Evolutionary conservation across 2,113 vertebrate species (phyloP), one percentile per base, ranked within the genome.

Genomic region (Xyrauchen texanus): DNA sequence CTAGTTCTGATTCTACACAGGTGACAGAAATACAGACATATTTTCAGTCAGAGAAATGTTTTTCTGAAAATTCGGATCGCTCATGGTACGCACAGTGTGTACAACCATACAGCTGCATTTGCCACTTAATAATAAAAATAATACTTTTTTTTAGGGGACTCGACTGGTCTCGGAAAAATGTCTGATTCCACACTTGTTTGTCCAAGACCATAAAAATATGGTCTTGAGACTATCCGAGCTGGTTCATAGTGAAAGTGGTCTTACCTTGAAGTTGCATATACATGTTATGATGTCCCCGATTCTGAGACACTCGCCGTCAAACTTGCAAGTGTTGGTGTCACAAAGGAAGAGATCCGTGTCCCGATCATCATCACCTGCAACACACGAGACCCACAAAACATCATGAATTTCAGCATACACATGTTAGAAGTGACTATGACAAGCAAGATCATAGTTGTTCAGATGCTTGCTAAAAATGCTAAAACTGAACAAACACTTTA

Each of bases 201-300:
- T 1, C 21, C 21, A 34, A 34, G 21, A 34, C 3, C 21, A 34
- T 34, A 34, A 34, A 34, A 34, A 34, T 3, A 34, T 34, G 21
- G 21, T 34, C 21, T 34, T 8, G 0, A 4, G 10, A 10, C 34
- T 7, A 0, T 16, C 6, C 61, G 55, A 49, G 12, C 49, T 60
- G 58, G 60, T 15, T 57, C 5, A 11, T 8, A 70, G 34, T 1
- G 21, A 34, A 34, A 12, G 11, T 42, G 16, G 10, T 2, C 81
- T 96, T 95, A 99, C 98, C 98, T 99, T 99, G 89, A 99, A 98
- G 91, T 99, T 96, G 87, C 98, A 99, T 91, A 98, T 97, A 92
- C 98, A 99, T 76, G 96, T 99, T 91, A 98, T 96, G 85, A 95
- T 98, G 92, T 98, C 96, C 91, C 98, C 98, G 84, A 99, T 98